Evolutionary conservation across 2,113 vertebrate species (phyloP).

Genomic region (Phalacrocorax brasilianus): DNA sequence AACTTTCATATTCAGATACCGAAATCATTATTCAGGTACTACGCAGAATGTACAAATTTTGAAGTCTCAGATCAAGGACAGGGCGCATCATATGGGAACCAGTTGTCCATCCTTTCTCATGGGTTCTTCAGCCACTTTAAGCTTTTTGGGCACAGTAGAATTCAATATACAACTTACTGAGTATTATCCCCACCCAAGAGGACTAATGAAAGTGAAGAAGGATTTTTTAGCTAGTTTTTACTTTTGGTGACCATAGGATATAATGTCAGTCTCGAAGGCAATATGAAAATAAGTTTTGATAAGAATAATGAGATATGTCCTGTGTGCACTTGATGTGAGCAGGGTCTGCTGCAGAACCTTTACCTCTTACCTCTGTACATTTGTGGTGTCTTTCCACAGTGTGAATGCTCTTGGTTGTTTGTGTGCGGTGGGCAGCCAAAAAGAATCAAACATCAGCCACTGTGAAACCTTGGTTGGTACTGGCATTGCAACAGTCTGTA

Average conservation of each 20-base stretch:
- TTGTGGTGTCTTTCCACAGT: background rate
- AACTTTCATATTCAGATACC: background rate
- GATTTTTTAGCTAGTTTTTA: background rate
- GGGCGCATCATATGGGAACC: rapidly evolving
- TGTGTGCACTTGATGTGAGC: background rate
- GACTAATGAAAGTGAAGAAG: background rate
- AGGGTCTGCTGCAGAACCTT: background rate
- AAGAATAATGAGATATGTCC: background rate
- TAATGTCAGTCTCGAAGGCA: background rate
- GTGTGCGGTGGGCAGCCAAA: background rate
- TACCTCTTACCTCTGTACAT: background rate
- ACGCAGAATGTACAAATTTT: background rate
- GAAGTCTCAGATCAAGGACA: background rate
- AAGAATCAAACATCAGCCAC: background rate
- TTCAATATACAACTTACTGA: background rate
- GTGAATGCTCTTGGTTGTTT: background rate
- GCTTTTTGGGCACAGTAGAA: background rate
- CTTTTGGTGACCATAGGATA: background rate
- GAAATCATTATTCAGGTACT: background rate
- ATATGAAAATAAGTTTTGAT: background rate
- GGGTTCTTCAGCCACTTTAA: background rate
- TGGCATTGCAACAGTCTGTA: background rate
- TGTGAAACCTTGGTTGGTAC: background rate
- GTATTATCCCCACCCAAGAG: background rate
- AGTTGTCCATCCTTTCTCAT: background rate